phyloP scores from a whole-genome alignment of 2,113 vertebrate genomes.

The Melanerpes formicivorus region DNA sequence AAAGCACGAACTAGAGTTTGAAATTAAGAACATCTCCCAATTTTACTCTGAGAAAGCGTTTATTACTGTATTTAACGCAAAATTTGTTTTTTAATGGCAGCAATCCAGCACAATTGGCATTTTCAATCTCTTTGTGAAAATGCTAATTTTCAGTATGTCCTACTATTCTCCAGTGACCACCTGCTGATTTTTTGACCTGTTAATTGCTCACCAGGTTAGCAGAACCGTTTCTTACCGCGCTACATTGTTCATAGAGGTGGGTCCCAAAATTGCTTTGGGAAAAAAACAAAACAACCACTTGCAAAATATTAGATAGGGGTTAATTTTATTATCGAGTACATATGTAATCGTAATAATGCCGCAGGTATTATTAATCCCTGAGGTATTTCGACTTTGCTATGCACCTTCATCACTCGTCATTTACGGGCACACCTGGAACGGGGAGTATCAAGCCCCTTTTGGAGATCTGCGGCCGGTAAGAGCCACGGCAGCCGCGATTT shows the following conservation, averaged over 20 bases:
- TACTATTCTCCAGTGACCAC: constrained; percentile 59
- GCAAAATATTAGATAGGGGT: constrained; percentile 35
- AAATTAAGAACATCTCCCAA: neutral
- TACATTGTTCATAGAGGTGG: constrained; percentile 67
- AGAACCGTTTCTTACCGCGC: constrained; percentile 45
- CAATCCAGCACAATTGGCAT: constrained; percentile 69
- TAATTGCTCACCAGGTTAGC: constrained; percentile 82
- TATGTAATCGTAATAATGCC: neutral
- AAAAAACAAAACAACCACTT: neutral
- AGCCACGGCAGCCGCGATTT: neutral
- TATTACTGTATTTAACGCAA: neutral
- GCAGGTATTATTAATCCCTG: neutral
- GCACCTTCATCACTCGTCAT: neutral
- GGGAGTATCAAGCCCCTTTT: neutral
- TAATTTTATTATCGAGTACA: constrained; percentile 30
- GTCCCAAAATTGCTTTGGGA: neutral
- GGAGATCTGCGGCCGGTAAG: neutral
- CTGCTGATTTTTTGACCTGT: constrained; percentile 83
- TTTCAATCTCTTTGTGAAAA: constrained; percentile 71
- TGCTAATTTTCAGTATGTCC: constrained; percentile 72
- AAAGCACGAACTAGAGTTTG: too few relatives aligned
- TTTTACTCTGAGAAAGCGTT: neutral
- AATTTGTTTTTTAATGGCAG: constrained; percentile 49
- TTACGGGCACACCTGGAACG: constrained; percentile 21
- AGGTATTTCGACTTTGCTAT: neutral